These are phyloP conservation scores for Melanotaenia boesemani DNA, from an alignment of 2,797 vertebrate genomes.

Conservation along the genomic window DNA sequence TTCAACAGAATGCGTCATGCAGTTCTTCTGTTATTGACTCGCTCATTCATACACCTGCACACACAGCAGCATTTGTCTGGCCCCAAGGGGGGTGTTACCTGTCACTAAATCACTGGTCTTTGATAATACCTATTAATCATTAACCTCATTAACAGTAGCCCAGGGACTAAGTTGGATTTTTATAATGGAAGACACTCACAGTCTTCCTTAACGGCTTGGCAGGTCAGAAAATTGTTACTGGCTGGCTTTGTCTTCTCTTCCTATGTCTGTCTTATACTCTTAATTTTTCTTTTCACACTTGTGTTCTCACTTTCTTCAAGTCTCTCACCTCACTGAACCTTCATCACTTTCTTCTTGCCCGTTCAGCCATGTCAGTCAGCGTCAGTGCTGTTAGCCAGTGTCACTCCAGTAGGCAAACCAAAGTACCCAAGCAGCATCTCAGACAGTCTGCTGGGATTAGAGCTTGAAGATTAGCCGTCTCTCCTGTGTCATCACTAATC, in stretches of 20 bases:
- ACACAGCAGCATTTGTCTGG: conserved; percentile 33
- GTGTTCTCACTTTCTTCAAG: conserved; percentile 11
- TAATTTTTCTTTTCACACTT: conserved; percentile 1
- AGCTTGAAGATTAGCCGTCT: conserved; percentile 71
- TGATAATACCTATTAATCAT: conserved; percentile 79
- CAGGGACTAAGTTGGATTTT: conserved; percentile 75
- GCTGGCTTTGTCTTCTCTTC: conserved; percentile 35
- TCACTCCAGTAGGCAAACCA: conserved; percentile 49
- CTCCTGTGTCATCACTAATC: conserved; percentile 76
- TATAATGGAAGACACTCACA: conserved; percentile 66
- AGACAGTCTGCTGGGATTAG: conserved; percentile 69
- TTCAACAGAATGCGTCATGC: conserved; percentile 30
- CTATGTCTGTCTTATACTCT: conserved; percentile 18
- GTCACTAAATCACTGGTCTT: conserved; percentile 80
- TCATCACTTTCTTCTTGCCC: conserved; percentile 51
- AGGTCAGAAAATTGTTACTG: conserved; percentile 65
- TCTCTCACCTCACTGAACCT: conserved; percentile 18
- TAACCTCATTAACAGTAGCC: conserved; percentile 75
- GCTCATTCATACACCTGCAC: conserved; percentile 24
- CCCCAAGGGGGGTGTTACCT: conserved; percentile 69
- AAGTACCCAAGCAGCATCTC: conserved; percentile 43
- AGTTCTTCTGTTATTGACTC: conserved; percentile 33
- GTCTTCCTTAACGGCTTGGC: conserved; percentile 50
- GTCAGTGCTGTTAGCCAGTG: conserved; percentile 42
- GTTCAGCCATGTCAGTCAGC: conserved; percentile 43